Base-by-base conservation (phyloP, 1,140 invertebrate genomes). In the Heterodera carotae region DNA sequence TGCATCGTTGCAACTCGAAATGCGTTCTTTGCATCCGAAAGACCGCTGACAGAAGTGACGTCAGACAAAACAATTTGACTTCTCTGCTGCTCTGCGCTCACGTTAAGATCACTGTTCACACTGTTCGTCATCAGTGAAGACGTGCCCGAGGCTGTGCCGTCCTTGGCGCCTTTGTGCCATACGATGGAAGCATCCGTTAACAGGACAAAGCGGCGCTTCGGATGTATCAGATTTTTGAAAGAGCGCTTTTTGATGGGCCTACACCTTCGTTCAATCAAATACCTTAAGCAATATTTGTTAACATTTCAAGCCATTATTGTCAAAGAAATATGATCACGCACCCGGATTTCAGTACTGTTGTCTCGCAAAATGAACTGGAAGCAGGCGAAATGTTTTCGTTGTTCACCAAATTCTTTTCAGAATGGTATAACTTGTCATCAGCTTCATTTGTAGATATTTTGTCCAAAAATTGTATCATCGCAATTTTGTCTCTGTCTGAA, bases 391-490 rank as follows among this genome's bases (percentile, higher is more conserved):
- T 34, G 76, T 43, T 80, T 53, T 73, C 75, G 39, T 71, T 77
- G n/a, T 76, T 69, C 12, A 64, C 56, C 6, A 66, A 66, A 66
- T 66, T 29, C n/a, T 12, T 10, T 66, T 34, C 62, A 27, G 33
- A 22, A 5, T 12, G 22, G 6, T 66, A 27, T 12, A 12, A 15
- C 25, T 27, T 66, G 1, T 34, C 27, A 31, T 66, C 62, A 5
- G 33, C 10, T 22, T 39, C 70, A 27, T 25, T 29, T 22, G 8
- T 71, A 7, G 86, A 87, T 15, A 86, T 73, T 12, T 56, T 70
- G 59, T 86, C 85, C 15, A 86, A 64, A 68, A 86, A 87, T 34
- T 78, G 29, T 27, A 83, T 76, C 85, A 86, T 87, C 15, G 84
- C 79, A 22, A 31, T 36, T 72, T 79, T 76, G 70, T 86, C 66